phyloP scores from a whole-genome alignment of 1,140 invertebrate genomes.

The Zophobas atratus region DNA sequence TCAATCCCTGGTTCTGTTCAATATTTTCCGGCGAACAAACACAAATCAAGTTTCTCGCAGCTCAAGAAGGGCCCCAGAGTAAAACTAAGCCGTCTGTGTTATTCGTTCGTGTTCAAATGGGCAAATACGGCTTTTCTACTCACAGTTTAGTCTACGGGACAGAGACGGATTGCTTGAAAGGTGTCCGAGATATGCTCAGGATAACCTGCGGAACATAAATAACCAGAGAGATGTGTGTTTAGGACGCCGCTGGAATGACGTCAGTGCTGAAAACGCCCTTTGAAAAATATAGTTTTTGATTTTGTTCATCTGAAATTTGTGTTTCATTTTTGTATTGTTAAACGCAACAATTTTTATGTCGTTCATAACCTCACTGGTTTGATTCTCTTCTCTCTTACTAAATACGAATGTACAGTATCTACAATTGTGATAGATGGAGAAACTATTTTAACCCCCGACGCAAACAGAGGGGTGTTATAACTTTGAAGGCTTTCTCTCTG shows the following conservation, averaged over 20 bases:
- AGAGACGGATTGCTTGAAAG: conserved; percentile 41
- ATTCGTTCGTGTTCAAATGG: conserved; percentile 35
- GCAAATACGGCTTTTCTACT: conserved; percentile 34
- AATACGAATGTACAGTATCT: no score
- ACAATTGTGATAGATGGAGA: no score
- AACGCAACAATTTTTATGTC: no score
- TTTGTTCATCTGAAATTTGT: background rate
- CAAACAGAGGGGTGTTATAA: no score
- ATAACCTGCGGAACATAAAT: conserved; percentile 39
- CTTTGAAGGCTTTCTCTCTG: no score
- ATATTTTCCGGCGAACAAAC: conserved; percentile 41
- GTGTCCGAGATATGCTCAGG: conserved; percentile 39
- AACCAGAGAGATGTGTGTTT: conserved; percentile 38
- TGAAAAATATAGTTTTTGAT: conserved; percentile 21
- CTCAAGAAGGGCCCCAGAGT: conserved; percentile 43
- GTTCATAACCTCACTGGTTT: no score
- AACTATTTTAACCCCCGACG: no score
- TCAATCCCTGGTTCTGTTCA: conserved; percentile 39
- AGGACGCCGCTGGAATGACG: conserved; percentile 22
- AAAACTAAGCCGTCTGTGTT: conserved; percentile 46
- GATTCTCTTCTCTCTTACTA: no score
- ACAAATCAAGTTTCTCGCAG: conserved; percentile 40
- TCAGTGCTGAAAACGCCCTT: background rate
- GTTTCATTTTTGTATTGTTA: no score
- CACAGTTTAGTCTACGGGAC: conserved; percentile 16